Percentiles rank a stretch among this genome's conserved stretches.
These are phyloP conservation scores for Ciona savignyi DNA, from an alignment of 23 tunicate species.

Conservation along the genomic window DNA sequence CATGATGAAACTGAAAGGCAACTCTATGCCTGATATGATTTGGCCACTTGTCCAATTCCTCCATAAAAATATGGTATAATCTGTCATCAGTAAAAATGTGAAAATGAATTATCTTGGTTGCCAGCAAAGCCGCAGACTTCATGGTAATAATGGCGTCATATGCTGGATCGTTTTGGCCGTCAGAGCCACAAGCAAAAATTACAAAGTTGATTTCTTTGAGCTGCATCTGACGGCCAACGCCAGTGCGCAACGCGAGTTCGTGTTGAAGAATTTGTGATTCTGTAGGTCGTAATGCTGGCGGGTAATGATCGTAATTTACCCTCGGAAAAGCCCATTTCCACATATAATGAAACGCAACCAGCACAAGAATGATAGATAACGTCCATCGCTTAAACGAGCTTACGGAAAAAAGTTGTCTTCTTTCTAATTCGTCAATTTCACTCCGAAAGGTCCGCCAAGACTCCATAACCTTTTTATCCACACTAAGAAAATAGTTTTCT, in stretches of 20 bases:
- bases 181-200: background rate
- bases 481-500: too few species aligned
- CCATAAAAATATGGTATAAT: background rate
- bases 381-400: background rate
- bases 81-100: background rate
- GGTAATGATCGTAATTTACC: background rate
- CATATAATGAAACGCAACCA: background rate
- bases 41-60: background rate
- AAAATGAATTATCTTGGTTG: background rate
- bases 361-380: background rate
- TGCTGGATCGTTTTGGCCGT: background rate
- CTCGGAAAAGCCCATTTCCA: background rate
- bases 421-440: background rate
- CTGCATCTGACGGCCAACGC: background rate
- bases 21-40: background rate
- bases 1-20: background rate
- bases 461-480: too few species aligned
- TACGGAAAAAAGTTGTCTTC: background rate
- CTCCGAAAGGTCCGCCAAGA: background rate
- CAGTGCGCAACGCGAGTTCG: background rate
- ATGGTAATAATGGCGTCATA: background rate
- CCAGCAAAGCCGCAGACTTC: background rate
- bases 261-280: background rate
- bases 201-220: background rate
- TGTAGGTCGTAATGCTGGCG: background rate